phyloP scores from a whole-genome alignment of 1,140 invertebrate species.

The Anastatus disparis region DNA sequence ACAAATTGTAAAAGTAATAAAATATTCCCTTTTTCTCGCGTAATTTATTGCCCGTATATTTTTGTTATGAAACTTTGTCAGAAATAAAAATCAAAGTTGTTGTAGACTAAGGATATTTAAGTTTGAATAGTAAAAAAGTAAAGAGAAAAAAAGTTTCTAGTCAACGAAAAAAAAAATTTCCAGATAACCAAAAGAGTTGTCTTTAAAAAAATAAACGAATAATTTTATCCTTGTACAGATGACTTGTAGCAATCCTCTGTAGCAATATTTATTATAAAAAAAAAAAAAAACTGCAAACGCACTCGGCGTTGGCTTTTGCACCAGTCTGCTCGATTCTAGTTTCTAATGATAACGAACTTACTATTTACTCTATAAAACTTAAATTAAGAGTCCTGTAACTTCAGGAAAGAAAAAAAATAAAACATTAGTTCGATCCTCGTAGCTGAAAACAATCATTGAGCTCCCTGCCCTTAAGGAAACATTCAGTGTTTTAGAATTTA shows the following conservation, averaged over 20 bases:
- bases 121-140: slow-evolving; percentile 1
- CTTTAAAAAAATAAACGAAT: background rate
- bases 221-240: slow-evolving; percentile 31
- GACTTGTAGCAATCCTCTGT: slow-evolving; percentile 39
- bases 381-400: background rate
- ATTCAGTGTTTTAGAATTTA: slow-evolving; percentile 21
- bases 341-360: slow-evolving; percentile 44
- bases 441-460: slow-evolving; percentile 35
- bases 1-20: slow-evolving; percentile 20
- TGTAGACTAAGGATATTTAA: slow-evolving; percentile 17
- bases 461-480: background rate
- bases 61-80: slow-evolving; percentile 25
- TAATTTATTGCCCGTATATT: slow-evolving; percentile 24
- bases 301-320: slow-evolving; percentile 50
- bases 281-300: slow-evolving; percentile 1
- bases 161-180: slow-evolving; percentile 4
- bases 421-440: slow-evolving; percentile 15
- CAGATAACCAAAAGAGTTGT: slow-evolving; percentile 11
- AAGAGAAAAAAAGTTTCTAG: background rate
- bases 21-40: slow-evolving; percentile 10
- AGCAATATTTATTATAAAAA: slow-evolving; percentile 39
- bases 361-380: slow-evolving; percentile 25
- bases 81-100: slow-evolving; percentile 18
- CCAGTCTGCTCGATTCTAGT: slow-evolving; percentile 59
- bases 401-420: background rate